phyloP scores from a whole-genome alignment of 1,140 invertebrate genomes.

The Drosophila lini region DNA sequence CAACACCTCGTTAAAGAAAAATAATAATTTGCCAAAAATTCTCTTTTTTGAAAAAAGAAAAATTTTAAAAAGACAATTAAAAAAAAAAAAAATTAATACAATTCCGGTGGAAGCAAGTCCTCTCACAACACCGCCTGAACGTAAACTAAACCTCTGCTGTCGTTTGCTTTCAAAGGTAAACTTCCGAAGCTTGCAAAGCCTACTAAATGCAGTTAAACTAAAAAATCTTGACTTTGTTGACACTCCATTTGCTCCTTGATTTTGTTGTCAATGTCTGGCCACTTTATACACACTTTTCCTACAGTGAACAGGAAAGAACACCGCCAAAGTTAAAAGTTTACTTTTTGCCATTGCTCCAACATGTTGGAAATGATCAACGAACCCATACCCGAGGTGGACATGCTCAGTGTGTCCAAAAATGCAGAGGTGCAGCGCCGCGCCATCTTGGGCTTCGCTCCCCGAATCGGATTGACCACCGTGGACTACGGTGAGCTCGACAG shows the following conservation, averaged over 20 bases:
- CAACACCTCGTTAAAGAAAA: too few species aligned
- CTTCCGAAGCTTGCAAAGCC: not conserved
- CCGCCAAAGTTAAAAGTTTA: not conserved
- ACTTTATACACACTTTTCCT: not conserved
- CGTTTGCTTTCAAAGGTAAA: too few species aligned
- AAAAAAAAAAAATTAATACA: not conserved
- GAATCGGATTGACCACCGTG: constrained; percentile 59
- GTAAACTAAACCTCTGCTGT: not conserved
- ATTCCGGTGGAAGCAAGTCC: not conserved
- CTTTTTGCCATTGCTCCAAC: not conserved
- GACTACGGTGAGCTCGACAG: constrained; percentile 61
- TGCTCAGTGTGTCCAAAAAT: constrained; percentile 59
- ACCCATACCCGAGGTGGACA: constrained; percentile 66
- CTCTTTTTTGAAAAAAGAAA: too few species aligned
- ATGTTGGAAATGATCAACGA: constrained; percentile 21
- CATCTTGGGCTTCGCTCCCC: constrained; percentile 65
- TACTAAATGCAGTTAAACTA: not conserved
- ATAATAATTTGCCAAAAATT: too few species aligned
- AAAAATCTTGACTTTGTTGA: not conserved
- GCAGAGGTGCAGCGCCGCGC: constrained; percentile 40
- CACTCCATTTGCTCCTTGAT: not conserved
- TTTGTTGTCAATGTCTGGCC: not conserved
- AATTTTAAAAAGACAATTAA: not conserved
- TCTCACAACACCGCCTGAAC: not conserved
- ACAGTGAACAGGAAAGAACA: not conserved